Evolutionary conservation across 2,113 vertebrate species (phyloP).

Genomic region (Rhinoptilus africanus): DNA sequence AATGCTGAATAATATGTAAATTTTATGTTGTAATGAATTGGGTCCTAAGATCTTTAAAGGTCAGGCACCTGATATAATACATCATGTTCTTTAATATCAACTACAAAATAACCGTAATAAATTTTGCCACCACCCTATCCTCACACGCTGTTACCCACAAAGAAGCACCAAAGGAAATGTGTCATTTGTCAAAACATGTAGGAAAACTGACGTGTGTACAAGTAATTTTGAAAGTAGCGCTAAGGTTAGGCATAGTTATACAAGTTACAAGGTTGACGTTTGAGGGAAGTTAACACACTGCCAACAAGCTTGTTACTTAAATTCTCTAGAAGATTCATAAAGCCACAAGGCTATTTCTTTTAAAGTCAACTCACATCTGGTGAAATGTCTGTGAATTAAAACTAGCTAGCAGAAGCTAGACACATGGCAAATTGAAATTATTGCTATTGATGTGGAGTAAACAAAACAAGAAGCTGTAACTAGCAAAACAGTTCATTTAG

Average conservation of each 20-base stretch:
- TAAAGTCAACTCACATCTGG: background rate
- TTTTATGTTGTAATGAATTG: constrained; percentile 87
- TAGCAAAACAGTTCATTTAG: background rate
- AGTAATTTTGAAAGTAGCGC: constrained; percentile 75
- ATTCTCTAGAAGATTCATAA: constrained; percentile 9
- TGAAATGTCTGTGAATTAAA: constrained; percentile 15
- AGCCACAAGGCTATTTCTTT: background rate
- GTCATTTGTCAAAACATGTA: constrained; percentile 82
- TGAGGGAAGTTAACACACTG: background rate
- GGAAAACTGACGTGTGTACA: constrained; percentile 73
- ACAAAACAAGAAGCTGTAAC: background rate
- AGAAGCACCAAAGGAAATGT: constrained; percentile 81
- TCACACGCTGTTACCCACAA: constrained; percentile 83
- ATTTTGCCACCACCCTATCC: constrained; percentile 79
- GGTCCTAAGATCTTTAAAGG: constrained; percentile 85
- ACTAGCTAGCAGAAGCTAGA: background rate
- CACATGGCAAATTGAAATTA: background rate
- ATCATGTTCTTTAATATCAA: constrained; percentile 86
- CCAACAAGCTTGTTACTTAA: constrained; percentile 10
- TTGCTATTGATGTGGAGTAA: background rate
- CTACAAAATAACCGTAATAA: constrained; percentile 86
- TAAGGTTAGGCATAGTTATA: constrained; percentile 69
- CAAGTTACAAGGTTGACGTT: constrained; percentile 59
- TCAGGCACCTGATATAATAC: constrained; percentile 85
- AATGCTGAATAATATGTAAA: constrained; percentile 85